Conservation (phyloP, 2,888 invertebrate genomes). For the Sepioteuthis lessoniana region DNA sequence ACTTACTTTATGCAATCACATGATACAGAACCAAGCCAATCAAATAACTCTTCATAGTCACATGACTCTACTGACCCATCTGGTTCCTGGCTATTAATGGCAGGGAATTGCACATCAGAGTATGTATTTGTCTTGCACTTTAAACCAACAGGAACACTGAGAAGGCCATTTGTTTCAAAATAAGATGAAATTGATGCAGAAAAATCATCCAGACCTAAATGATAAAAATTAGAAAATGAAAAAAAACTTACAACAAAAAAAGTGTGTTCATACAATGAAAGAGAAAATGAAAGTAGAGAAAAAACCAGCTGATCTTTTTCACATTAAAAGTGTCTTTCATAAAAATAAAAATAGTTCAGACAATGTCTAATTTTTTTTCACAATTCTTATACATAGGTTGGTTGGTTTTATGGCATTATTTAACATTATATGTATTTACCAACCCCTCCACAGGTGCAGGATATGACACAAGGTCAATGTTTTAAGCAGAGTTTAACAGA, state of each 20-base stretch:
- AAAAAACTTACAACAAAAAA: neutral
- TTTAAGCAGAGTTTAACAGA: no score
- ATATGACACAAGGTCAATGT: no score
- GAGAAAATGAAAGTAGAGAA: no score
- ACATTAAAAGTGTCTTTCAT: no score
- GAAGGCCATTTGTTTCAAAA: constrained; percentile 59
- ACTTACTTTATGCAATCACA: constrained; percentile 57
- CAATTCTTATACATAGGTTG: no score
- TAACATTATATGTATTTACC: no score
- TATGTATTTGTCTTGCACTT: constrained; percentile 54
- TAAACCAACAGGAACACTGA: constrained; percentile 49
- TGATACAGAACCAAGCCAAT: constrained; percentile 71
- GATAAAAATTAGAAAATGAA: constrained; percentile 39
- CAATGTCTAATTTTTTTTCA: no score
- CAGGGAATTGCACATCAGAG: constrained; percentile 52
- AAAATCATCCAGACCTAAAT: constrained; percentile 65
- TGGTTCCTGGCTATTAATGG: constrained; percentile 50
- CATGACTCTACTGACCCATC: constrained; percentile 51
- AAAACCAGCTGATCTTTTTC: no score
- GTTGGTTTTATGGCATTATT: no score
- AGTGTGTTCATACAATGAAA: no score
- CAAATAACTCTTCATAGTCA: constrained; percentile 61
- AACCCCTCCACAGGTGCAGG: no score
- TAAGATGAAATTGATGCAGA: constrained; percentile 66
- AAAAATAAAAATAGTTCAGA: no score